phyloP scores from a whole-genome alignment of 1,140 invertebrate genomes.

The Cecropterus lyciades region DNA sequence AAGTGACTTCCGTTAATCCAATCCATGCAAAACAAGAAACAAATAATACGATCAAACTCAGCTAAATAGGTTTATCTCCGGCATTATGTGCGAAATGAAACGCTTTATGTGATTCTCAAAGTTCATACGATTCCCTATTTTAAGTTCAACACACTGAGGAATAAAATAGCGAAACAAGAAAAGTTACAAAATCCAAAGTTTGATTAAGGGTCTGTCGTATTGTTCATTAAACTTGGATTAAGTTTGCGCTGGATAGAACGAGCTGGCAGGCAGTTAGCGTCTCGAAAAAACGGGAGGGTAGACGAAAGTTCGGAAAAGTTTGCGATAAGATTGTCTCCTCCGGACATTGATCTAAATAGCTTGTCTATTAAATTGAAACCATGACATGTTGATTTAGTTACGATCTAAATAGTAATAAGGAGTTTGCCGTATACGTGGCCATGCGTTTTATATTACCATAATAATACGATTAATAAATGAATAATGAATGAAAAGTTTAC shows the following conservation, averaged over 20 bases:
- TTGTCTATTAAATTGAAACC: conserved; percentile 36
- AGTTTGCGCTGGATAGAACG: conserved; percentile 78
- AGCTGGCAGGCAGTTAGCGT: conserved; percentile 76
- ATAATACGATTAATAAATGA: no score
- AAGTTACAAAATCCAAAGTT: conserved; percentile 79
- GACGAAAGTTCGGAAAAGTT: conserved; percentile 48
- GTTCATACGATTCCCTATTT: conserved; percentile 40
- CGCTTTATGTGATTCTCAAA: conserved; percentile 35
- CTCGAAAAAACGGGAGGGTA: conserved; percentile 56
- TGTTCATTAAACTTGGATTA: conserved; percentile 85
- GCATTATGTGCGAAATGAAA: conserved; percentile 36
- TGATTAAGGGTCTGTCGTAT: conserved; percentile 85
- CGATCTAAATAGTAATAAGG: no score
- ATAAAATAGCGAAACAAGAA: conserved; percentile 40
- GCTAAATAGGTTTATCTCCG: conserved; percentile 80
- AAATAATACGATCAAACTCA: conserved; percentile 81
- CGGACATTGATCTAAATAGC: conserved; percentile 48
- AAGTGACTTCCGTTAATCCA: conserved; percentile 39
- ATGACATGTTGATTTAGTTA: conserved; percentile 17
- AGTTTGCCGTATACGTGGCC: no score
- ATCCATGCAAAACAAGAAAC: conserved; percentile 72
- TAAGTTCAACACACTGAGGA: conserved; percentile 15
- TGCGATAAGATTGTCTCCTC: conserved; percentile 52
- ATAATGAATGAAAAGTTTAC: no score
- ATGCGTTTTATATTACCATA: no score